These are phyloP conservation scores for Brienomyrus longianalis DNA, from an alignment of 2,113 vertebrate genomes.

Conservation along the genomic window DNA sequence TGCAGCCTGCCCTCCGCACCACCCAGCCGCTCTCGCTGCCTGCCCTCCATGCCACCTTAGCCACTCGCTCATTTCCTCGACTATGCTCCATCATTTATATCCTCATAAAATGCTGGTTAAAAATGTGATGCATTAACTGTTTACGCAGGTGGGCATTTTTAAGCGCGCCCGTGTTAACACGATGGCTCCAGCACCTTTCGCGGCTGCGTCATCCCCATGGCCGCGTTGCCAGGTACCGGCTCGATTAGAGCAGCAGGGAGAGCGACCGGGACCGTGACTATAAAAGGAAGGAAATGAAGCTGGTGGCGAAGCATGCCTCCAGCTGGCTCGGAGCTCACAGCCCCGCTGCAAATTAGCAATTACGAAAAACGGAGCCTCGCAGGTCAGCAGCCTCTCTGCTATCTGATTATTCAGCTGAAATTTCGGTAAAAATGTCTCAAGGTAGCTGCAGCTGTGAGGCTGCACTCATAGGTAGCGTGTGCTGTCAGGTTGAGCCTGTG, in stretches of 20 bases:
- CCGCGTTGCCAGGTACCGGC: not conserved
- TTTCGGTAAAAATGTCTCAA: not conserved
- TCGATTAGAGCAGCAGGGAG: not conserved
- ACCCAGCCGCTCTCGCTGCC: too few relatives aligned
- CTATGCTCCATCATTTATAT: not conserved
- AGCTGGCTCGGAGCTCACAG: conserved; percentile 1
- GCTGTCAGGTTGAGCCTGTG: not conserved
- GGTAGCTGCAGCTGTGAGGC: not conserved
- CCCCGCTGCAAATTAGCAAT: not conserved
- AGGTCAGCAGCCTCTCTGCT: not conserved
- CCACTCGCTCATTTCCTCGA: not conserved
- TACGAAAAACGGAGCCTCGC: not conserved
- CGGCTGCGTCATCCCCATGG: not conserved
- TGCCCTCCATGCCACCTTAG: not conserved
- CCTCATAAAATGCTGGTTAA: not conserved
- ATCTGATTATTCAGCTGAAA: not conserved
- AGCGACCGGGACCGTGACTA: not conserved
- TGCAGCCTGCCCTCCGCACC: too few relatives aligned
- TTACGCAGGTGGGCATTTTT: not conserved
- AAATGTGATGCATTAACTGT: not conserved
- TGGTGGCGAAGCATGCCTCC: not conserved
- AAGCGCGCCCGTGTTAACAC: not conserved
- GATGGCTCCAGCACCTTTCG: not conserved
- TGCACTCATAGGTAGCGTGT: not conserved
- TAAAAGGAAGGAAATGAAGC: not conserved